phyloP scores from a whole-genome alignment of 2,888 invertebrate genomes.

The Vanessa cardui region DNA sequence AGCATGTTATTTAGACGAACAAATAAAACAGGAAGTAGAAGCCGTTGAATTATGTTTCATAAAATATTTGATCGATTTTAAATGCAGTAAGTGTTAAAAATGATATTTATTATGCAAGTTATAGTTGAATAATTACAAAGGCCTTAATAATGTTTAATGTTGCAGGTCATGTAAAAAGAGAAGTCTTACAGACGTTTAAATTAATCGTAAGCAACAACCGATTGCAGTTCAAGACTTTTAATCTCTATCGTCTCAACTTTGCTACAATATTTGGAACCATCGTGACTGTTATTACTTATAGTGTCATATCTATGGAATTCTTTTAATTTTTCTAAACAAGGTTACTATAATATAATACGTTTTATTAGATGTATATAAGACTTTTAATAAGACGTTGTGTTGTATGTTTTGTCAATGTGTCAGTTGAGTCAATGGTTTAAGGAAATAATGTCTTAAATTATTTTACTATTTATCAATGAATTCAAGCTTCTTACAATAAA shows the following conservation, averaged over 20 bases:
- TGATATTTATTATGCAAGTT: no score
- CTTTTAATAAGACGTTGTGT: no score
- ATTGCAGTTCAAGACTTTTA: slow-evolving; percentile 57
- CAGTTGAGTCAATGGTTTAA: no score
- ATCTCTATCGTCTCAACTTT: slow-evolving; percentile 57
- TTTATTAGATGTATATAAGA: no score
- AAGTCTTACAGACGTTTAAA: slow-evolving; percentile 56
- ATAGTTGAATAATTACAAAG: not conserved
- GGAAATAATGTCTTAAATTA: no score
- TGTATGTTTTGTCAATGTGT: no score
- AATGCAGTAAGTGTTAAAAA: slow-evolving; percentile 53
- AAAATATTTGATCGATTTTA: slow-evolving; percentile 61
- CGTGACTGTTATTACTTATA: slow-evolving; percentile 64
- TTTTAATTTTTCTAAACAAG: slow-evolving; percentile 37
- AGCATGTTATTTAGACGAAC: slow-evolving; percentile 55
- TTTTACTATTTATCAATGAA: no score
- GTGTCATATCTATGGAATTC: slow-evolving; percentile 63
- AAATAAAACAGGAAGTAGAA: slow-evolving; percentile 57
- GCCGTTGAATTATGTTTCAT: slow-evolving; percentile 55
- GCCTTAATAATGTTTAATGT: slow-evolving; percentile 15
- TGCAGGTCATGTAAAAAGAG: slow-evolving; percentile 54
- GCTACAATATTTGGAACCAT: slow-evolving; percentile 57
- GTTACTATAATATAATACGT: not conserved
- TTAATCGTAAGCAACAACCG: slow-evolving; percentile 54
- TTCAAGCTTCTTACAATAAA: no score